Base-by-base conservation (phyloP, 1,140 invertebrate genomes). In the Colletes latitarsis region DNA sequence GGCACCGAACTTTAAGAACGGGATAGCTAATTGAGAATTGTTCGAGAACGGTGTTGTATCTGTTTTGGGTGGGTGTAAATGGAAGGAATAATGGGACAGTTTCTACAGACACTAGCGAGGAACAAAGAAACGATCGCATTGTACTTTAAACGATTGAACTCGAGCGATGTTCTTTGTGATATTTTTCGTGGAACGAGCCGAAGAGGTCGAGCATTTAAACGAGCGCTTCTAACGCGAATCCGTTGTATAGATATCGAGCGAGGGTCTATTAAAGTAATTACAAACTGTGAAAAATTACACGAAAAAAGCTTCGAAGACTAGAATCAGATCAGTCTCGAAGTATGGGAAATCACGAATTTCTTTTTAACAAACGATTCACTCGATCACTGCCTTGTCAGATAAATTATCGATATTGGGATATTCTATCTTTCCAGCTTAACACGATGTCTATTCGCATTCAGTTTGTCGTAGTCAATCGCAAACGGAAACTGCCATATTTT, bases 401-500 rank as follows among this genome's bases (percentile, higher is more conserved):
- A 49, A 64, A 78, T 71, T 41, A 43, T 63, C 41, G 9, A 30
- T 57, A 53, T 46, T 41, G 1, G 30, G 43, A n/a, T n/a, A 39
- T 62, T 72, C 46, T 62, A 64, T 63, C 41, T 10, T 77, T 60
- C 14, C 19, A 21, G 19, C 9, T 60, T 60, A 19, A 69, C 30
- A 3, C 14, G 4, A 63, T 63, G n/a, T 21, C 30, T 52, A n/a
- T 41, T 55, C 19, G 52, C 39, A 6, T 57, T 60, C 55, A n/a
- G 66, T 30, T 77, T 10, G 43, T 52, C 21, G 17, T 49, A 30
- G 53, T 53, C 19, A 43, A 6, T n/a, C 19, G 39, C 39, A 6
- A 77, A 64, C 53, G 58, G 46, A 60, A 69, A 77, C 75, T 77
- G 75, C 75, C 75, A 70, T 73, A 79, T 64, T 64, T 55, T 64